These are phyloP conservation scores for Sebastes aleutianus DNA, from an alignment of 2,797 vertebrate genomes.

Conservation along the genomic window DNA sequence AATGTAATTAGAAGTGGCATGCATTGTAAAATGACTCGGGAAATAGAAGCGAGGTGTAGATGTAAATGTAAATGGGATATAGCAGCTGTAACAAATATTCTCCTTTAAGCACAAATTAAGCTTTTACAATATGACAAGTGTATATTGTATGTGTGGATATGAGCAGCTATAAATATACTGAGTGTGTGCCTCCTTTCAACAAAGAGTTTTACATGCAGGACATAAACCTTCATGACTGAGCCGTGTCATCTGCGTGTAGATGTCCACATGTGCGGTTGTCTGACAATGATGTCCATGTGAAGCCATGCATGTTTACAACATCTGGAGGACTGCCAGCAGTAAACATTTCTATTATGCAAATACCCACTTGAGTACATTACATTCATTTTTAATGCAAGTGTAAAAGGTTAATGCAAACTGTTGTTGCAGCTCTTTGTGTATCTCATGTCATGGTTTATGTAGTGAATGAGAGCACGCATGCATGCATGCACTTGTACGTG, in stretches of 20 bases:
- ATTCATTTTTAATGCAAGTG: not conserved
- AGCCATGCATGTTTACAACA: not conserved
- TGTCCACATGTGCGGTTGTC: not conserved
- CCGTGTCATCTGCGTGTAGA: not conserved
- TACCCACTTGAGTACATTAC: not conserved
- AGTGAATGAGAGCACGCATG: not conserved
- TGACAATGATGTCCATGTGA: not conserved
- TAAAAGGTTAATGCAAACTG: not conserved
- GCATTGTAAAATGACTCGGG: not conserved
- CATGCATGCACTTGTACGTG: not conserved
- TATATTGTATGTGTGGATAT: not conserved
- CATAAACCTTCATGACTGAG: not conserved
- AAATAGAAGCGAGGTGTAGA: not conserved
- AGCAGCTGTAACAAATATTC: not conserved
- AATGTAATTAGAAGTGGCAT: constrained; percentile 1
- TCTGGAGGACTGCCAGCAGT: not conserved
- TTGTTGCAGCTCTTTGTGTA: not conserved
- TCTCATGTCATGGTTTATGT: not conserved
- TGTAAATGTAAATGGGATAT: not conserved
- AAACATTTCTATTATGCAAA: not conserved
- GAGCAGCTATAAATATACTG: not conserved
- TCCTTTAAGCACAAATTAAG: not conserved
- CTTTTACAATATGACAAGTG: not conserved
- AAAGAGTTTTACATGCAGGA: not conserved
- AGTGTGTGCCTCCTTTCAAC: not conserved